phyloP scores from a whole-genome alignment of 2,113 vertebrate species.

The Centropristis striata region DNA sequence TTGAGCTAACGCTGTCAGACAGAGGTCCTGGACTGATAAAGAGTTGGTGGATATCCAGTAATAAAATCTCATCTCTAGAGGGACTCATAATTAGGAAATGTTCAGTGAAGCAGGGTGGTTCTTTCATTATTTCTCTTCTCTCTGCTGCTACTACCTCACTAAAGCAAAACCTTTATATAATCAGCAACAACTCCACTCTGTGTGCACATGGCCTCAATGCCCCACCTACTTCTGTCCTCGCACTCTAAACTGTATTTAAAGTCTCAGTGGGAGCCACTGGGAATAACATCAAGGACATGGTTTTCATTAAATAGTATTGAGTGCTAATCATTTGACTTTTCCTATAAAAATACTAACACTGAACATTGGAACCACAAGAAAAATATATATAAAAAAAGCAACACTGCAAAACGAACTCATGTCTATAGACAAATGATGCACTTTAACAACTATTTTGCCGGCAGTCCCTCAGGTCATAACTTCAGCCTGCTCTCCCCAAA shows the following conservation, averaged over 20 bases:
- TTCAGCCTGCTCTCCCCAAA: constrained; percentile 62
- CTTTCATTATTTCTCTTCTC: not conserved
- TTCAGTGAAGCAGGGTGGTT: constrained; percentile 30
- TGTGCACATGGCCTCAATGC: constrained; percentile 3
- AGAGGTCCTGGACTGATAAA: constrained; percentile 27
- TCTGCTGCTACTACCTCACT: not conserved
- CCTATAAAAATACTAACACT: not conserved
- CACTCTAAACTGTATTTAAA: constrained; percentile 48
- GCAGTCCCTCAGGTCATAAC: constrained; percentile 58
- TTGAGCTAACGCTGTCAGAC: constrained; percentile 36
- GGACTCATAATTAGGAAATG: constrained; percentile 44
- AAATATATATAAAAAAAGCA: constrained; percentile 14
- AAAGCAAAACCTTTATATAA: constrained; percentile 28
- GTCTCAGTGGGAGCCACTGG: constrained; percentile 30
- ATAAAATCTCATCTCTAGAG: constrained; percentile 50
- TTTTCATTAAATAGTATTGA: constrained; percentile 16
- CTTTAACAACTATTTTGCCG: constrained; percentile 52
- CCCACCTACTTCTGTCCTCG: not conserved
- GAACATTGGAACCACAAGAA: not conserved
- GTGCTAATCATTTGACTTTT: constrained; percentile 10
- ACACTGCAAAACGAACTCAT: constrained; percentile 1
- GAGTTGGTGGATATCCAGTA: constrained; percentile 34
- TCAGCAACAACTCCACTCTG: not conserved
- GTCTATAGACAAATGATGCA: constrained; percentile 61
- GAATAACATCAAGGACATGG: constrained; percentile 23